Evolutionary conservation across 2,888 invertebrate genomes (phyloP).

Genomic region (Drosophila limbata): DNA sequence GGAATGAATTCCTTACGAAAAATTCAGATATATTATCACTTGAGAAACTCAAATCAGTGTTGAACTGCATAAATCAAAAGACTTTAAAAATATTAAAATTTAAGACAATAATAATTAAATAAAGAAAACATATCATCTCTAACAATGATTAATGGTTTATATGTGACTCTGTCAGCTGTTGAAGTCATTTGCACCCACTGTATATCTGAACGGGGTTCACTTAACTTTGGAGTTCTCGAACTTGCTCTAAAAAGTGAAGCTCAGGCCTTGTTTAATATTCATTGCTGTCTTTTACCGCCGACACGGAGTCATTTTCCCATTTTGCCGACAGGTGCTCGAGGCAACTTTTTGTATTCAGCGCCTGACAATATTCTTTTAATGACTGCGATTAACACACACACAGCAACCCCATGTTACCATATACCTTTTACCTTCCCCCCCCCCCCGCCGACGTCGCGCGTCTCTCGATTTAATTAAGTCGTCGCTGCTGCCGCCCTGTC

Average conservation of each 20-base stretch:
- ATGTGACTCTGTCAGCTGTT: not conserved
- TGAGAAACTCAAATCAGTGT: too few relatives aligned
- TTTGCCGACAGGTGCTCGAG: constrained; percentile 59
- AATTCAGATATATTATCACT: too few relatives aligned
- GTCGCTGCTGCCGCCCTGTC: constrained; percentile 45
- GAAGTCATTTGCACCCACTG: constrained; percentile 38
- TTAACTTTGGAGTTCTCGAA: constrained; percentile 54
- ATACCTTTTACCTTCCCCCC: not conserved
- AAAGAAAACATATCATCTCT: too few relatives aligned
- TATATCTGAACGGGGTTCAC: constrained; percentile 17
- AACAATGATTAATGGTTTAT: not conserved
- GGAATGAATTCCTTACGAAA: too few relatives aligned
- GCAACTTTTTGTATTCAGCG: constrained; percentile 63
- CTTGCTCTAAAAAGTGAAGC: constrained; percentile 42
- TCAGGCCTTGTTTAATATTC: constrained; percentile 58
- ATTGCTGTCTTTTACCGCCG: constrained; percentile 53
- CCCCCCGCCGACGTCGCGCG: constrained; percentile 17
- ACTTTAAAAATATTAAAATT: too few relatives aligned
- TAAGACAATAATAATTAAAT: too few relatives aligned
- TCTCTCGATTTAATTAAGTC: constrained; percentile 76
- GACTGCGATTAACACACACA: constrained; percentile 68
- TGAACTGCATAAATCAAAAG: too few relatives aligned
- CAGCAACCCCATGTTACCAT: constrained; percentile 10
- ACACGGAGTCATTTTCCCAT: not conserved
- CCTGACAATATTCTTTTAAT: constrained; percentile 81